Evolutionary conservation across 1,140 invertebrate species (phyloP), one percentile per base, ranked within the genome.

Genomic region (Mya arenaria): DNA sequence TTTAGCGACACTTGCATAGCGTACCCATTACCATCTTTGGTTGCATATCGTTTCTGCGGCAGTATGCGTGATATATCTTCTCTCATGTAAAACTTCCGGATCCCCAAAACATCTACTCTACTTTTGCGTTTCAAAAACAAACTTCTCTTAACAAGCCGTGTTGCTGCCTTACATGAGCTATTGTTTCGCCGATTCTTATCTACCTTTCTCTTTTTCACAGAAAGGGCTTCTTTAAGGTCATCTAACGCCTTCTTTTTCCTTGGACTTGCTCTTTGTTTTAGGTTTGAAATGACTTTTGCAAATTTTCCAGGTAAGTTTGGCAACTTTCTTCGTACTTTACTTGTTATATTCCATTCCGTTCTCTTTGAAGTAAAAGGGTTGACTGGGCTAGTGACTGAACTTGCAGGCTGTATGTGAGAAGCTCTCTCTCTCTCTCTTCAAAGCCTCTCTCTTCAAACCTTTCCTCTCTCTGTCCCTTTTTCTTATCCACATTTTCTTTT

Each of bases 21-120:
- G 75, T 79, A 83, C 4, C 80, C 81, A 34, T 80, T 63, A 4
- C 84, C 84, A 48, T 73, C 48, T 56, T 85, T 85, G 17, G 74
- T 83, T 1, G 81, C 55, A 52, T 79, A 83, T 62, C 75, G 5
- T 34, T 68, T 79, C 28, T 72, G 34, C 44, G 84, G 84, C 1
- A 85, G 66, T 1, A 74, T 56, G 15, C 80, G 58, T 17, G 83
- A 81, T 52, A 81, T 65, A 62, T 81, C 55, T 58, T 71, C 66
- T n/a, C 66, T 8, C 30, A 48, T 32, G 13, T 39, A 44, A 79
- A 79, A 68, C 4, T n/a, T 36, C 8, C 10, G 15, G 34, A 65
- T 56, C n/a, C n/a, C n/a, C 39, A 68, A 56, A 30, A 10, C 48
- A 58, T 34, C 63, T 34, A 68, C 44, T 44, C 30, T 10, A 55